Evolutionary conservation across 2,113 vertebrate species (phyloP), one percentile per base, ranked within the genome.

Genomic region (Motacilla tschutschensis): DNA sequence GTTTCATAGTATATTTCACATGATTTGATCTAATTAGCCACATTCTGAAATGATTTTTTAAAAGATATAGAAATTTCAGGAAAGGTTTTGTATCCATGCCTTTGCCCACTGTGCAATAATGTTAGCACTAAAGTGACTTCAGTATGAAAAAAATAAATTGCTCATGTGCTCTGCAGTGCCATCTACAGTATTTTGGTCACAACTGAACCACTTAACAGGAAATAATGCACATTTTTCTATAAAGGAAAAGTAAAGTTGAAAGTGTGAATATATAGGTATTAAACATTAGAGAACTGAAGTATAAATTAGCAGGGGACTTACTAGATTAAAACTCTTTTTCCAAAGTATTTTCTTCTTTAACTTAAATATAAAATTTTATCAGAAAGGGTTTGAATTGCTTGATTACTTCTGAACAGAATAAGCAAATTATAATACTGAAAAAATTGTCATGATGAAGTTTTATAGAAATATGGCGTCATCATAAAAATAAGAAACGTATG

Each of bases 81-180:
- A 38, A 44, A 17, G 2, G 0, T 53, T 93, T 87, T 76, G 4
- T 38, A 6, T 64, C 76, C 16, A 9, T 25, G 6, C 7, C 41
- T 48, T 20, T 64, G 28, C 5, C 8, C 36, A 36, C 9, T 62
- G 5, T 19, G 22, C 14, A 41, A 38, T 54, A 73, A 57, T 2
- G 4, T 58, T 70, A 69, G 33, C 28, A 38, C 38, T 14, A 69
- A 65, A 59, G 8, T 26, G 6, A n/a, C 35, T 83, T 77, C 12
- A 16, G 5, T 28, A 50, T 38, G 10, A 12, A 71, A 81, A 83
- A 55, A 50, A 21, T 1, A 14, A 21, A 50, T 20, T 70, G 7
- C 57, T 86, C 67, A 25, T 40, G 8, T 78, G 62, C 80, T 89
- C 47, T 87, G 73, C 65, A 85, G 80, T 89, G 92, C 85, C 77